Evolutionary conservation across 1,140 invertebrate genomes (phyloP).

Genomic region (Trichonephila clavata): DNA sequence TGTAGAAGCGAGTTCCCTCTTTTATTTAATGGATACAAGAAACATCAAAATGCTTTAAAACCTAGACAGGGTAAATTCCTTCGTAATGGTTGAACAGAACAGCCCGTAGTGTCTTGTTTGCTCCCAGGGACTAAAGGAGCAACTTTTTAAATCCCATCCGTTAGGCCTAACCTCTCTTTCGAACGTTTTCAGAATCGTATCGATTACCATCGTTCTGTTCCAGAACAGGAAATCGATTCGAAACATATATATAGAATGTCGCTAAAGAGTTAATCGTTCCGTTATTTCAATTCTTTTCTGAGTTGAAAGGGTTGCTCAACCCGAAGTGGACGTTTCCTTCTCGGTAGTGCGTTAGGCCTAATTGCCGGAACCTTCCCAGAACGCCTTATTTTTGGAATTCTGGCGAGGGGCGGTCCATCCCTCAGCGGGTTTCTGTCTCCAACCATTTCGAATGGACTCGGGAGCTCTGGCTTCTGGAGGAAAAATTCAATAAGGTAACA

Average conservation of each 20-base stretch:
- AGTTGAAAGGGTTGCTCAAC: neutral
- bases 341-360: conserved; percentile 52
- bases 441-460: conserved; percentile 62
- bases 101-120: conserved; percentile 73
- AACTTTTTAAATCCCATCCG: conserved; percentile 52
- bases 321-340: neutral
- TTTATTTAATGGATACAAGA: conserved; percentile 76
- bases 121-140: conserved; percentile 65
- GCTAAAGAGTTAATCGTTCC: neutral
- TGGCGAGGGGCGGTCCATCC: conserved; percentile 53
- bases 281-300: neutral
- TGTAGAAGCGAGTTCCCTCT: conserved; percentile 71
- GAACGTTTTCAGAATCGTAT: neutral
- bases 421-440: conserved; percentile 48
- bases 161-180: conserved; percentile 53
- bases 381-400: conserved; percentile 45
- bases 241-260: neutral
- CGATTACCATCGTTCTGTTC: neutral
- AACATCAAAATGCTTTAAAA: conserved; percentile 77
- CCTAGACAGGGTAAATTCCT: conserved; percentile 75
- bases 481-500: conserved; percentile 70
- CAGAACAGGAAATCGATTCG: conserved; percentile 3
- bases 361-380: conserved; percentile 12
- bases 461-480: conserved; percentile 40
- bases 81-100: conserved; percentile 74